A percentile compares a stretch with the other conserved stretches of the same genome.
These are phyloP conservation scores for Callosobruchus maculatus DNA, from an alignment of 2,888 invertebrate species.

Conservation along the genomic window DNA sequence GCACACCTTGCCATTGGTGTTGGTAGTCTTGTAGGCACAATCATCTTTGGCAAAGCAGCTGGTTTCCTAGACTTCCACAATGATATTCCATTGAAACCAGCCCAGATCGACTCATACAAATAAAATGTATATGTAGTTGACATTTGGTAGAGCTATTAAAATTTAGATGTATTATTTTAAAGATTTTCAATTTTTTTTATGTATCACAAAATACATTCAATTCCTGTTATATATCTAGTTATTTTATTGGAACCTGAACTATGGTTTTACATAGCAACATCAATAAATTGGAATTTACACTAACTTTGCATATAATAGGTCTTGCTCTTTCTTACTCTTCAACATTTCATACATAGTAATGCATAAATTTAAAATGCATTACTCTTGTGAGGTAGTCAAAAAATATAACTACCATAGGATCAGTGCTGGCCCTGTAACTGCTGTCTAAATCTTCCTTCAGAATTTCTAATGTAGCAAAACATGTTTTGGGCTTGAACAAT, in stretches of 20 bases:
- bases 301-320: no score
- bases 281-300: no score
- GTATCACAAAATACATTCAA: not conserved
- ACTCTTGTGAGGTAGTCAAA: no score
- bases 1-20: slow-evolving; percentile 60
- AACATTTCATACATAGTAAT: no score
- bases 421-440: no score
- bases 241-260: not conserved
- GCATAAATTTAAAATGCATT: no score
- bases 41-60: slow-evolving; percentile 56
- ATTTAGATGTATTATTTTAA: not conserved
- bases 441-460: no score
- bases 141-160: not conserved
- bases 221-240: not conserved
- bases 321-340: no score
- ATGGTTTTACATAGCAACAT: no score
- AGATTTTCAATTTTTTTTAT: not conserved
- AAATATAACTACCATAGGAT: no score
- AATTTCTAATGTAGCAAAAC: no score
- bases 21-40: slow-evolving; percentile 47
- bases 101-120: slow-evolving; percentile 34
- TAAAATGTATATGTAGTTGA: slow-evolving; percentile 10
- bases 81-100: slow-evolving; percentile 54
- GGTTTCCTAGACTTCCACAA: slow-evolving; percentile 63
- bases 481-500: no score